Conservation (phyloP, 2,797 vertebrate genomes). For the Tadarida brasiliensis region DNA sequence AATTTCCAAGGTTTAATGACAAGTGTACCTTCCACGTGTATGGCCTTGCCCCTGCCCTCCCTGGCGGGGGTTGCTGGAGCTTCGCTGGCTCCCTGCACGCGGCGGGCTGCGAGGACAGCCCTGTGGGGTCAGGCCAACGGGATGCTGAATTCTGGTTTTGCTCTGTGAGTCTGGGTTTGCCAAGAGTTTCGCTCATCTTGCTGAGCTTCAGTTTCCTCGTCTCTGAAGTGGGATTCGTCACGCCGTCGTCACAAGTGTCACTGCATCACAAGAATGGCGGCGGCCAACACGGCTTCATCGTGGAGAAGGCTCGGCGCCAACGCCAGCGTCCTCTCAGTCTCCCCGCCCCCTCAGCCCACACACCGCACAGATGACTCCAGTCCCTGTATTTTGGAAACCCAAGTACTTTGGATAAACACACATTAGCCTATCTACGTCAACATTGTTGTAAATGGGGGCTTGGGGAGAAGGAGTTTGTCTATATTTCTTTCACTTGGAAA, state of each 20-base stretch:
- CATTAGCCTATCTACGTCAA: background rate
- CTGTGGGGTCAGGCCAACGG: background rate
- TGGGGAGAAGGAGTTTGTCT: background rate
- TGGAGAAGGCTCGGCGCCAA: background rate
- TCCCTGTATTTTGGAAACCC: background rate
- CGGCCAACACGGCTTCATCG: fast-evolving
- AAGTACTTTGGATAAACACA: background rate
- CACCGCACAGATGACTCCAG: background rate
- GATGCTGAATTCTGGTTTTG: background rate
- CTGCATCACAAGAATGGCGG: background rate
- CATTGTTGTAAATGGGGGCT: background rate
- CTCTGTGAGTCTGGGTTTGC: background rate
- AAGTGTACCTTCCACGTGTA: background rate
- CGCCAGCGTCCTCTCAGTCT: fast-evolving
- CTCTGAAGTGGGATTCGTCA: background rate
- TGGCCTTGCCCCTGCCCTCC: background rate
- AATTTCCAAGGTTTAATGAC: conserved; percentile 70
- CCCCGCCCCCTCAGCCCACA: background rate
- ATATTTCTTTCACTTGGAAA: conserved; percentile 48
- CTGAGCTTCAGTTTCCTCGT: background rate
- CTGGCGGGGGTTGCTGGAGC: background rate
- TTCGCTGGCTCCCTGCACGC: background rate
- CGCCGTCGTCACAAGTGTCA: background rate
- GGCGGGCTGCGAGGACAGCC: background rate
- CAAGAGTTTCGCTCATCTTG: background rate